Evolutionary conservation across 2,797 vertebrate genomes (phyloP).

Genomic region (Arctocebus calabarensis): DNA sequence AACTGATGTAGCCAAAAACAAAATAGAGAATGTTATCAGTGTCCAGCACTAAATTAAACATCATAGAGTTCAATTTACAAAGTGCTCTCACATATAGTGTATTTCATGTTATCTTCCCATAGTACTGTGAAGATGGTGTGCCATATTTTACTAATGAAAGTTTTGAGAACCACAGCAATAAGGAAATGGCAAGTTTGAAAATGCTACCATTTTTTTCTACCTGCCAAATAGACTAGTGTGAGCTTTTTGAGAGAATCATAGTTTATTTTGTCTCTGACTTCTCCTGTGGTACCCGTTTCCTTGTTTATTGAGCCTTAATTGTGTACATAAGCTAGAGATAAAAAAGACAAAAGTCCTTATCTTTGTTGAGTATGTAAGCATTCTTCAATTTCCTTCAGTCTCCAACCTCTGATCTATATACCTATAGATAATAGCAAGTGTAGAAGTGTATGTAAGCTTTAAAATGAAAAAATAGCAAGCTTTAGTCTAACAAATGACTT

Average conservation of each 20-base stretch:
- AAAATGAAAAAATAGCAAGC: conserved; percentile 61
- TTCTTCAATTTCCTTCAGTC: conserved; percentile 26
- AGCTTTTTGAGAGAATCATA: conserved; percentile 39
- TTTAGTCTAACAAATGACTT: conserved; percentile 42
- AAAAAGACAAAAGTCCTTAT: conserved; percentile 22
- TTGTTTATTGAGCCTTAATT: conserved; percentile 56
- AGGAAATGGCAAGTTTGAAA: conserved; percentile 48
- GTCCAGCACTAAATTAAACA: neutral
- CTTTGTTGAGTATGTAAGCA: conserved; percentile 44
- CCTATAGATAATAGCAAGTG: neutral
- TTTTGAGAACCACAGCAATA: conserved; percentile 29
- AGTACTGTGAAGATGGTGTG: neutral
- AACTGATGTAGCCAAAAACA: conserved; percentile 36
- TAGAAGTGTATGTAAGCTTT: conserved; percentile 55
- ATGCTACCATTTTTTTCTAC: neutral
- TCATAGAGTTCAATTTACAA: neutral
- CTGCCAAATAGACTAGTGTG: neutral
- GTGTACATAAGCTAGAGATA: neutral
- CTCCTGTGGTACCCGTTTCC: neutral
- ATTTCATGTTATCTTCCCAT: conserved; percentile 37
- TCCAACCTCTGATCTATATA: conserved; percentile 32
- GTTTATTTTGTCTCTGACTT: conserved; percentile 50
- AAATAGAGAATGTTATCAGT: conserved; percentile 2
- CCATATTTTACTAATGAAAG: conserved; percentile 37
- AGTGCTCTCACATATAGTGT: neutral